phyloP scores from a whole-genome alignment of 2,113 vertebrate genomes.

The Cathartes aura region DNA sequence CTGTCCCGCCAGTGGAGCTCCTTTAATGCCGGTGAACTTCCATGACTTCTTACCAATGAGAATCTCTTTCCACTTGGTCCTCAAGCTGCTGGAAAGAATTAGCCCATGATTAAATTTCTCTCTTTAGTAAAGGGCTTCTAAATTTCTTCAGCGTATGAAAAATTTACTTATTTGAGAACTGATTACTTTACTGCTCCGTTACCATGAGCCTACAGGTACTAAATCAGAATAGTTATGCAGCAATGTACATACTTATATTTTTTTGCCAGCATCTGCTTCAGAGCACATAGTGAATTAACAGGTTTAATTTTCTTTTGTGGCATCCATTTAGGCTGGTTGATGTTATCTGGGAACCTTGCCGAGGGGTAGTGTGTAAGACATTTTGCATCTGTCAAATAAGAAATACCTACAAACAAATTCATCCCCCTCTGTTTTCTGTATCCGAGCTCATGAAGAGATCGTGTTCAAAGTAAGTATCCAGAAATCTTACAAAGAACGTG shows the following conservation, averaged over 20 bases:
- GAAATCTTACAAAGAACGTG: not conserved
- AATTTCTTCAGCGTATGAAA: not conserved
- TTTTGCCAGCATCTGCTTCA: not conserved
- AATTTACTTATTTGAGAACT: not conserved
- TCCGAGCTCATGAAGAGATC: not conserved
- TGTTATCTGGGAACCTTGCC: slow-evolving; percentile 25
- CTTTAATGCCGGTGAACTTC: slow-evolving; percentile 4
- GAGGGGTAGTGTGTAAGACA: not conserved
- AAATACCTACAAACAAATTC: not conserved
- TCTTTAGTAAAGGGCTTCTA: not conserved
- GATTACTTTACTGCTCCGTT: not conserved
- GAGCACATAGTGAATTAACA: not conserved
- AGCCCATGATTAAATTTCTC: not conserved
- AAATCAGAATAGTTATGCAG: not conserved
- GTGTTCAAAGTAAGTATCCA: not conserved
- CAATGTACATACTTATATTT: not conserved
- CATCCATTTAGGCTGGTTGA: not conserved
- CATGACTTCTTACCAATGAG: slow-evolving; percentile 6
- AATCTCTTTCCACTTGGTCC: not conserved
- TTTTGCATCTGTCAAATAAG: not conserved
- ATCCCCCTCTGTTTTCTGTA: not conserved
- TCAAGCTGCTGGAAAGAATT: slow-evolving; percentile 7
- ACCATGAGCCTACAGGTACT: not conserved
- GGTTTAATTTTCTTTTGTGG: not conserved
- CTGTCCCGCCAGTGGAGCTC: not conserved